Percentiles rank a stretch among this genome's conserved stretches.
phyloP scores from a whole-genome alignment of 2,888 invertebrate genomes.

The Sipha maydis region DNA sequence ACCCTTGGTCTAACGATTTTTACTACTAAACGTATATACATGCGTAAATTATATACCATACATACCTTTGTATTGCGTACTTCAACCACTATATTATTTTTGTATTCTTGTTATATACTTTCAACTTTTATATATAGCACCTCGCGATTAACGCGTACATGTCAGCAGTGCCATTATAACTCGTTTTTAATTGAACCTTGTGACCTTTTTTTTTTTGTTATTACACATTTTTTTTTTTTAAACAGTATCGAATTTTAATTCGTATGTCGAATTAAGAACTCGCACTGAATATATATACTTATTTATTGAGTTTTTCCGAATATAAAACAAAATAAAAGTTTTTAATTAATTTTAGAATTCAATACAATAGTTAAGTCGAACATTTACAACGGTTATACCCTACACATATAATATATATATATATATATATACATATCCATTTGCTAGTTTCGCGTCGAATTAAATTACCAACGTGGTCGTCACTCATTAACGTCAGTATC shows the following conservation, averaged over 20 bases:
- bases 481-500: not conserved
- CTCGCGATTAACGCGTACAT: not conserved
- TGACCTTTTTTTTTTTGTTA: not conserved
- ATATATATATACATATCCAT: no score
- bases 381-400: not conserved
- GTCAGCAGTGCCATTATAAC: not conserved
- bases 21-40: no score
- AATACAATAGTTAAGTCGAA: not conserved
- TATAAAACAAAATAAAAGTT: not conserved
- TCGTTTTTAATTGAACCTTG: conserved; percentile 9
- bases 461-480: not conserved
- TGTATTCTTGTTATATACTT: not conserved
- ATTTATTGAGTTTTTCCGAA: not conserved
- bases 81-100: no score
- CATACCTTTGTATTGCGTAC: no score
- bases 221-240: no score
- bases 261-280: not conserved
- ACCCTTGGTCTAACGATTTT: no score
- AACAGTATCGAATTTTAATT: not conserved
- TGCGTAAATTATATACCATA: no score
- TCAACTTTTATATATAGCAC: not conserved
- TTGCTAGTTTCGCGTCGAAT: not conserved
- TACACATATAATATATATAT: no score
- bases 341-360: not conserved
- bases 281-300: not conserved